Percentiles rank a stretch among this genome's conserved stretches.
Conservation (phyloP, 2,888 invertebrate genomes). For the Cryptophagus acutangulus region DNA sequence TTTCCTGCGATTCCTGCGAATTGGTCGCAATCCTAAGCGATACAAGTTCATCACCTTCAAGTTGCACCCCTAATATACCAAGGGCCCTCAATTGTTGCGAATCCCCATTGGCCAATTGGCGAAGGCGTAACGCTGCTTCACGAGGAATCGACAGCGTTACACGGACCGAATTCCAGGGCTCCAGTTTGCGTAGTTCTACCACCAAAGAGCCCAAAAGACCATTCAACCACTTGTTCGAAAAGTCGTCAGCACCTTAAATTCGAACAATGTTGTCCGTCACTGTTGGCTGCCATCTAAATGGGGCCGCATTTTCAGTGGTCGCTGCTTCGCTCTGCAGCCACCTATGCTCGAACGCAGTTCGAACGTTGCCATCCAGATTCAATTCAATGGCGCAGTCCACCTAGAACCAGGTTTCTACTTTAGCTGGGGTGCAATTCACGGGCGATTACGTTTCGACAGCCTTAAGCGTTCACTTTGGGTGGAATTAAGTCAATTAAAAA, state of each 20-base stretch:
- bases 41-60: conserved; percentile 82
- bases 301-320: conserved; percentile 22
- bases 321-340: conserved; percentile 20
- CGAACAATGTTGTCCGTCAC: too few relatives aligned
- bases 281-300: conserved; percentile 73
- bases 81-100: conserved; percentile 83
- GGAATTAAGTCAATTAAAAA: conserved; percentile 50
- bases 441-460: too few relatives aligned
- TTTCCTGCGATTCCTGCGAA: conserved; percentile 64
- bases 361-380: conserved; percentile 45
- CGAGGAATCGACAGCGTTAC: conserved; percentile 96
- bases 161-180: conserved; percentile 98
- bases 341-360: conserved; percentile 18
- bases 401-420: too few relatives aligned
- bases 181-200: conserved; percentile 71
- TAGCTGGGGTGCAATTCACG: too few relatives aligned
- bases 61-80: conserved; percentile 92
- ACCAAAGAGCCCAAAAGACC: conserved; percentile 57
- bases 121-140: conserved; percentile 87
- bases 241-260: too few relatives aligned
- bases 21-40: conserved; percentile 59
- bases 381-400: too few relatives aligned
- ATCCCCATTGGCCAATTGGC: conserved; percentile 88
- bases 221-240: conserved; percentile 71
- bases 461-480: too few relatives aligned